Conservation (phyloP, 1,140 invertebrate species). For the Caenorhabditis briggsae region DNA sequence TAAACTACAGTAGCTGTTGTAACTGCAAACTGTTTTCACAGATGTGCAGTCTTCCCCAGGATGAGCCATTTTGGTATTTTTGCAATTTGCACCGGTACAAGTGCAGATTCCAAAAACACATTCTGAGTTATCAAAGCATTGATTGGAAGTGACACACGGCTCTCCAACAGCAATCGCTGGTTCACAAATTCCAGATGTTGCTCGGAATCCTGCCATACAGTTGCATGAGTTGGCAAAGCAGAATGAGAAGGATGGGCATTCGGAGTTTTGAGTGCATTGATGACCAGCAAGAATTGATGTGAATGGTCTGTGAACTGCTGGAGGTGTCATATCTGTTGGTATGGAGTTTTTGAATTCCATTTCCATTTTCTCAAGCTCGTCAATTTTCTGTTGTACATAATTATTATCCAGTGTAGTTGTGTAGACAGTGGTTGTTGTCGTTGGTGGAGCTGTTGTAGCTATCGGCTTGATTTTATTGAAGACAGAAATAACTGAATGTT, state of each 20-base stretch:
- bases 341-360: conserved; percentile 50
- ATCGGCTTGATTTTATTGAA: conserved; percentile 61
- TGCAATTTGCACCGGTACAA: conserved; percentile 58
- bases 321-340: conserved; percentile 21
- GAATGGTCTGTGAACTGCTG: not conserved
- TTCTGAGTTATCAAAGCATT: conserved; percentile 68
- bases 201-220: conserved; percentile 71
- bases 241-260: conserved; percentile 56
- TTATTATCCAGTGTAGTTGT: conserved; percentile 40
- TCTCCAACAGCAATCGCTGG: conserved; percentile 68
- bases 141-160: conserved; percentile 71
- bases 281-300: conserved; percentile 42
- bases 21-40: conserved; percentile 69
- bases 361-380: conserved; percentile 62
- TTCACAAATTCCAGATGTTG: conserved; percentile 69
- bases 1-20: conserved; percentile 73
- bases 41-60: conserved; percentile 74
- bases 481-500: conserved; percentile 60
- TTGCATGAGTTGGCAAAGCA: conserved; percentile 68
- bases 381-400: conserved; percentile 61
- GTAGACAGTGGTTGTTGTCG: not conserved
- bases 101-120: conserved; percentile 70
- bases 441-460: not conserved
- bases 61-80: conserved; percentile 45
- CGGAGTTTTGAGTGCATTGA: conserved; percentile 7